A percentile compares a stretch with the other conserved stretches of the same genome.
Evolutionary conservation across 2,797 vertebrate species (phyloP).

Genomic region (Phataginus tetradactyla): DNA sequence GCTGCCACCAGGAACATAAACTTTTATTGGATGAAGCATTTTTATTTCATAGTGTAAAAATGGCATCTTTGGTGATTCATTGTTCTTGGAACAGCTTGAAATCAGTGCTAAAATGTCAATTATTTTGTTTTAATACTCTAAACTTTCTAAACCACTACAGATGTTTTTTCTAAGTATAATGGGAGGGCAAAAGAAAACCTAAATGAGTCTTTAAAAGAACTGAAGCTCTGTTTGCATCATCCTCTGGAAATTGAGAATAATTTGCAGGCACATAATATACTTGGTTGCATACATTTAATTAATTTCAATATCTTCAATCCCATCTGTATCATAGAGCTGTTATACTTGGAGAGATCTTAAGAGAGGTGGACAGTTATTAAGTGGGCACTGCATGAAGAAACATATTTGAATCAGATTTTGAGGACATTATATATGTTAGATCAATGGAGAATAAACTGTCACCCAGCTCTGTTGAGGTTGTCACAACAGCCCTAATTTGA

Average conservation of each 20-base stretch:
- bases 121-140: conserved; percentile 70
- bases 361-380: neutral
- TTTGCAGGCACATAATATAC: conserved; percentile 54
- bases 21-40: conserved; percentile 58
- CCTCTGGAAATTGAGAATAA: conserved; percentile 22
- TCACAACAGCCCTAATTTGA: neutral
- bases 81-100: conserved; percentile 54
- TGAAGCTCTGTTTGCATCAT: conserved; percentile 36
- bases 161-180: conserved; percentile 69
- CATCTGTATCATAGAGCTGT: neutral
- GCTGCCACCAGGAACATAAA: conserved; percentile 46
- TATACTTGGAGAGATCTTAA: neutral
- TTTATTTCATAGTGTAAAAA: conserved; percentile 70
- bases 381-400: neutral
- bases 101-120: conserved; percentile 43
- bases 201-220: conserved; percentile 57
- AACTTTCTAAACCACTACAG: conserved; percentile 62
- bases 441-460: conserved; percentile 15
- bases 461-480: neutral
- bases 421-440: neutral
- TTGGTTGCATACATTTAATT: conserved; percentile 23
- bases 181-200: neutral
- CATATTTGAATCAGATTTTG: neutral
- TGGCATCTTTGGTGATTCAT: conserved; percentile 50
- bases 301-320: conserved; percentile 63